Evolutionary conservation across 2,888 invertebrate genomes (phyloP), one percentile per base, ranked within the genome.

Genomic region (Lampropteryx suffumata): DNA sequence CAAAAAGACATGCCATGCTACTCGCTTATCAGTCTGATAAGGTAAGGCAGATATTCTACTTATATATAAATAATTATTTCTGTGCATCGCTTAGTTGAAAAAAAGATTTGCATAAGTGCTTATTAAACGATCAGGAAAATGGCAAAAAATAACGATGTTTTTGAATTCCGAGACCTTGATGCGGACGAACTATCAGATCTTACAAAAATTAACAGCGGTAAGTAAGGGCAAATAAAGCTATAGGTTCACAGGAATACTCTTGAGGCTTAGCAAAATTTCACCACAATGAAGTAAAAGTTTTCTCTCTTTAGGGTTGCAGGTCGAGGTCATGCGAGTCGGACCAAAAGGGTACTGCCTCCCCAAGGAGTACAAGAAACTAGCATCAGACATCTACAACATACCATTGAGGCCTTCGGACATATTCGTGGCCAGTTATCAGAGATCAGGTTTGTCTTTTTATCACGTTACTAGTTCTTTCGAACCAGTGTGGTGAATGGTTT

Each of bases 251-350:
- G n/a, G n/a, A n/a, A n/a, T n/a, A n/a, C n/a, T n/a, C n/a, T n/a
- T n/a, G n/a, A n/a, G n/a, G n/a, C n/a, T n/a, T n/a, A n/a, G n/a
- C n/a, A n/a, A n/a, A n/a, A n/a, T n/a, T n/a, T n/a, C n/a, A n/a
- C n/a, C n/a, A n/a, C n/a, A n/a, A n/a, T n/a, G n/a, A n/a, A n/a
- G n/a, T n/a, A n/a, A n/a, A n/a, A n/a, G n/a, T 17, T 17, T 17
- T 17, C 17, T 2, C 2, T 28, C 13, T 3, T 6, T 14, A 39
- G 48, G 34, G 21, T 7, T 3, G 0, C 24, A 10, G 3, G 7
- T 2, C 1, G 93, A 93, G 10, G 94, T 93, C 73, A 92, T 95
- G 0, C 92, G 92, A 67, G 94, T 95, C 5, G 94, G 95, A 0
- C 92, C 93, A 0, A 92, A 94, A 64, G 93, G 93, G 0, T 71